Base-by-base conservation (phyloP, 64 coral and sea anemone species). In the Acropora tenuis region DNA sequence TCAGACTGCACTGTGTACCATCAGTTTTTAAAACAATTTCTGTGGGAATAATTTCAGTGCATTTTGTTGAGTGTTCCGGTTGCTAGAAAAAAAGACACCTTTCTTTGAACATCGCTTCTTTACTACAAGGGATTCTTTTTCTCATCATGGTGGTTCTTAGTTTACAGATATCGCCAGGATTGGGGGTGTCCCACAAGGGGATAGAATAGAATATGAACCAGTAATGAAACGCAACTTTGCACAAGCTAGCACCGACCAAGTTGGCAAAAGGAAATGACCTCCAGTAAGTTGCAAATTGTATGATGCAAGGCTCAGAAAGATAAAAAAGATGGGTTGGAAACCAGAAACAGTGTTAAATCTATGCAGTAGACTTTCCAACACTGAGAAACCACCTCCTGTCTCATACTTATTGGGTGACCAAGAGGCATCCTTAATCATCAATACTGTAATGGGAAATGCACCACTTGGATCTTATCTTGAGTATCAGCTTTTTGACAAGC, bases 391-490 rank as follows among this genome's bases (percentile, higher is more conserved):
- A 58, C 87, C 75, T 17, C 83, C 93, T 65, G 86, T 90, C 85
- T 90, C 88, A 17, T 95, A 91, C 42, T 82, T 94, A 58, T 42
- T 90, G 65, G 86, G 58, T 71, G 82, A 94, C 83, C 88, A 94
- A 90, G 80, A 66, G 30, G 60, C 6, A 77, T 86, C 80, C 17
- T 46, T 46, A 65, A n/a, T 58, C 83, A 77, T 84, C 55, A 84
- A 94, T 74, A 94, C 87, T 78, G 87, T 86, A 59, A 59, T 93
- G 15, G 86, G 86, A 18, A 89, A 88, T 75, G 63, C 83, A 30
- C 79, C 92, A 79, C 16, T 90, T 20, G 92, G 87, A 12, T 89
- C 58, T 49, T 84, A 82, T 47, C 76, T 89, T 58, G 40, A 55
- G 12, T 89, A 94, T 82, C 69, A 93, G 44, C 52, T 93, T 19